Evolutionary conservation across 2,113 vertebrate species (phyloP), one percentile per base, ranked within the genome.

Genomic region (Xenopus laevis): DNA sequence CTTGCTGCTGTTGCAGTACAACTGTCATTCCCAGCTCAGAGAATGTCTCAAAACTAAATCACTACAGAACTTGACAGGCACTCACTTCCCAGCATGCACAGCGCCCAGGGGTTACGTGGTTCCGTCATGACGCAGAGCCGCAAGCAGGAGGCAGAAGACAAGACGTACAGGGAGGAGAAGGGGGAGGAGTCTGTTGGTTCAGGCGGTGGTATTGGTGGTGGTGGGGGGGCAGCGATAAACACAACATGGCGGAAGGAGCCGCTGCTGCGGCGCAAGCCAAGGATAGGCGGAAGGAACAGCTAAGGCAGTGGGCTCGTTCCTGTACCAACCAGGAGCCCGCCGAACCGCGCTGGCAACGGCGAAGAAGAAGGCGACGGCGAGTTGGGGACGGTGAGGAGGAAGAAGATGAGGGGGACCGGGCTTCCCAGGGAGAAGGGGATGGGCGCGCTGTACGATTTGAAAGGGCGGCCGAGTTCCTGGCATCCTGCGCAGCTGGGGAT

Each of bases 401-500:
- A 21, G 62, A 79, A 11, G 83, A 82, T 16, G 50, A 15, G 45
- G 55, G 81, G 80, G 80, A 84, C 83, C 79, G 85, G 84, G 40
- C 80, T 65, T 71, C 80, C 65, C 80, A 85, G 79, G 30, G 30
- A 61, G 71, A 55, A 77, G 16, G 30, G 81, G 85, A 30, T 18
- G 62, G 63, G 81, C 78, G 92, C 64, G 79, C 87, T 0, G 94
- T 96, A 68, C 87, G 91, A 55, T 95, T 96, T 72, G 94, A 96
- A 79, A 85, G 91, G 61, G 91, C 92, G 1, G 94, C 94, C 9
- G 94, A 95, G 86, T 96, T 96, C 79, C 81, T 96, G 79, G 94
- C 94, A 2, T 85, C 93, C 73, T 96, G 94, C 72, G 93, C 94
- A 63, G 91, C 91, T 4, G 93, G 91, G 0, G 94, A 95, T 86